phyloP scores from a whole-genome alignment of 2,888 invertebrate species.

The Netelia fuscicornis region DNA sequence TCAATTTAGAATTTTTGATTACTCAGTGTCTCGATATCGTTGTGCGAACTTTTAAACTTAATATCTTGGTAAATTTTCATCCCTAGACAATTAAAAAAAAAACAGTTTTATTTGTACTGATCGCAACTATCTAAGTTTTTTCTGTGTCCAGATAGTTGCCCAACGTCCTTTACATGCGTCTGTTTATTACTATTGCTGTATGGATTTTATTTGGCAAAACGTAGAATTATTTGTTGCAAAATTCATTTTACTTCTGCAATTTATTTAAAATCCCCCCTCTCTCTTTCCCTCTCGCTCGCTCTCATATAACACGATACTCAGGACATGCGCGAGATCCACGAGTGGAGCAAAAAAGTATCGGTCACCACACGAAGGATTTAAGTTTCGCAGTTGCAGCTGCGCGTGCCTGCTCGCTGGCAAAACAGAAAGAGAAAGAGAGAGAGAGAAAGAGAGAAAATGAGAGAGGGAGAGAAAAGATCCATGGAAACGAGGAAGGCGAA shows the following conservation, averaged over 20 bases:
- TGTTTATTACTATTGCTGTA: no score
- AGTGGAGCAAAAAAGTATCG: slow-evolving; percentile 21
- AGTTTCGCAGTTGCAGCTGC: slow-evolving; percentile 78
- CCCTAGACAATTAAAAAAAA: no score
- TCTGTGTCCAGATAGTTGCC: no score
- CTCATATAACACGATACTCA: slow-evolving; percentile 18
- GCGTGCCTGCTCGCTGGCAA: slow-evolving; percentile 57
- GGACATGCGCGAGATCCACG: slow-evolving; percentile 24
- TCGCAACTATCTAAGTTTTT: no score
- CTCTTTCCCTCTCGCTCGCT: no score
- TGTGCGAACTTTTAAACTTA: no score
- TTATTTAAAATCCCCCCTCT: neutral
- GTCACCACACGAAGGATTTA: slow-evolving; percentile 66
- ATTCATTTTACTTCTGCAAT: neutral
- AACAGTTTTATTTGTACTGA: no score
- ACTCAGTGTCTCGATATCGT: no score
- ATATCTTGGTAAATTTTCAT: no score
- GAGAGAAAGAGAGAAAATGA: slow-evolving; percentile 28
- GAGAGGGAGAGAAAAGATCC: slow-evolving; percentile 34
- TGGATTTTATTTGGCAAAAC: neutral
- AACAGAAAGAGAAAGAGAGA: slow-evolving; percentile 6
- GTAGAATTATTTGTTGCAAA: neutral
- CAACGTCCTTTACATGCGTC: no score
- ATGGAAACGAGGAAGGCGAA: slow-evolving; percentile 32
- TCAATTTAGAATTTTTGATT: no score